A percentile compares a stretch with the other conserved stretches of the same genome.
Evolutionary conservation across 1,140 invertebrate species (phyloP).

Genomic region (Orius laevigatus): DNA sequence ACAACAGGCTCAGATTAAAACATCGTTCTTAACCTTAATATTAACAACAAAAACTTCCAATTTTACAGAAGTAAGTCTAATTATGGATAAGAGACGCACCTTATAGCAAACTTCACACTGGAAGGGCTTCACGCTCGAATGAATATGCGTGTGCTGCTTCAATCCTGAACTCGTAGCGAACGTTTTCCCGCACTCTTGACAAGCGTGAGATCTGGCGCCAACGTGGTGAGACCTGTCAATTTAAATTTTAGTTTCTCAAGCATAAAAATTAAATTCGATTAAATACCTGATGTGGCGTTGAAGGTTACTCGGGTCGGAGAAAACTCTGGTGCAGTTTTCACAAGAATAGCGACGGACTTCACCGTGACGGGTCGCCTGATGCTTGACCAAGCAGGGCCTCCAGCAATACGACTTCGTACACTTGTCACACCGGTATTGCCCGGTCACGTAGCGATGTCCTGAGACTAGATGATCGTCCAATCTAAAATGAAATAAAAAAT

Average conservation of each 20-base stretch:
- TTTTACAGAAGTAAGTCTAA: background rate
- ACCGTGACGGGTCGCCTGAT: conserved; percentile 63
- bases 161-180: conserved; percentile 93
- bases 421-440: conserved; percentile 66
- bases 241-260: background rate
- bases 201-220: conserved; percentile 84
- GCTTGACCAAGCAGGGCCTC: conserved; percentile 62
- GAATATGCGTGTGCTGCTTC: conserved; percentile 99
- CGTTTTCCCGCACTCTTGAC: conserved; percentile 94
- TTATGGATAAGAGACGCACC: conserved; percentile 26
- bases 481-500: conserved; percentile 31
- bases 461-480: conserved; percentile 64
- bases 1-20: conserved; percentile 21
- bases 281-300: conserved; percentile 75
- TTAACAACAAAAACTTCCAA: background rate
- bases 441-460: conserved; percentile 53
- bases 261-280: background rate
- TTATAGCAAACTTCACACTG: conserved; percentile 83
- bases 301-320: conserved; percentile 88
- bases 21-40: background rate
- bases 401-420: conserved; percentile 71
- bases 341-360: conserved; percentile 65
- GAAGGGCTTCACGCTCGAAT: conserved; percentile 96
- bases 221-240: conserved; percentile 55
- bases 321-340: conserved; percentile 87